Conservation (phyloP, 1,140 invertebrate genomes). For the Bradynema listronoti region DNA sequence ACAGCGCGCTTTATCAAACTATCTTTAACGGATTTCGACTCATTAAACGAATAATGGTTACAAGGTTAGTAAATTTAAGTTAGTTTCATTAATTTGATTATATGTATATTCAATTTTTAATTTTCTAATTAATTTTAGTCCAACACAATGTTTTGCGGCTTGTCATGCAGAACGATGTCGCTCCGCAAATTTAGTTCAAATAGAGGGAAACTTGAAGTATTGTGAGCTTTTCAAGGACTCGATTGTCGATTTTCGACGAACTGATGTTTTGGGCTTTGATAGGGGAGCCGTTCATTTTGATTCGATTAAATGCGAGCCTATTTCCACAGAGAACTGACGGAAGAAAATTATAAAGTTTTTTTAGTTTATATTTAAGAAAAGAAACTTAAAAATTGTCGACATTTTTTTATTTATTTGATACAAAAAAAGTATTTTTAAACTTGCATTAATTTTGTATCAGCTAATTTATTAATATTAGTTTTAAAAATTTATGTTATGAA, state of each 20-base stretch:
- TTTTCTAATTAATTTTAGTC: slow-evolving; percentile 34
- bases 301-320: slow-evolving; percentile 52
- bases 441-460: too few relatives aligned
- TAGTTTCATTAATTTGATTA: too few relatives aligned
- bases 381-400: too few relatives aligned
- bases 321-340: too few relatives aligned
- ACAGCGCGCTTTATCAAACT: slow-evolving; percentile 50
- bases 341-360: too few relatives aligned
- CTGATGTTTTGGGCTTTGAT: slow-evolving; percentile 50
- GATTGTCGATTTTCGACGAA: slow-evolving; percentile 50
- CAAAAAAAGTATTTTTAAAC: too few relatives aligned
- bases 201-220: slow-evolving; percentile 37
- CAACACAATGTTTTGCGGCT: slow-evolving; percentile 50
- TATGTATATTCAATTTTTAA: background rate
- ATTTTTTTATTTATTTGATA: too few relatives aligned
- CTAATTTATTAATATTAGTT: too few relatives aligned
- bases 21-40: slow-evolving; percentile 45
- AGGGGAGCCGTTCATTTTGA: slow-evolving; percentile 51
- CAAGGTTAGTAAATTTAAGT: slow-evolving; percentile 33
- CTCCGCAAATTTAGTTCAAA: slow-evolving; percentile 52
- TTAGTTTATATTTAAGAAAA: too few relatives aligned
- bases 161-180: slow-evolving; percentile 47
- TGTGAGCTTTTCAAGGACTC: slow-evolving; percentile 54
- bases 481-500: too few relatives aligned
- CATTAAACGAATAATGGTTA: slow-evolving; percentile 43